phyloP scores from a whole-genome alignment of 2,113 vertebrate species.

The Progne subis region DNA sequence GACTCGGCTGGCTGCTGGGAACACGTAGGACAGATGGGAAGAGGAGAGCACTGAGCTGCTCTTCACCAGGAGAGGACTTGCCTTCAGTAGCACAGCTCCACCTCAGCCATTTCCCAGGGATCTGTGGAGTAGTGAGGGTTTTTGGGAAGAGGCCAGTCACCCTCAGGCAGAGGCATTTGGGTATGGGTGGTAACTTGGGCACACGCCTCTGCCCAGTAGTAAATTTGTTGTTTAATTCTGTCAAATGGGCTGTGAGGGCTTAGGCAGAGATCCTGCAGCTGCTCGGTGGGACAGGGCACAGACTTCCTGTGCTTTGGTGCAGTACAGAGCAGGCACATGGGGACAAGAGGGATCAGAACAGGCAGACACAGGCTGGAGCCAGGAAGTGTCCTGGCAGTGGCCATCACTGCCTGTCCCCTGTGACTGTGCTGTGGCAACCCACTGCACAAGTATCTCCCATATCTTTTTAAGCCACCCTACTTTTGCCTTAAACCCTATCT shows the following conservation, averaged over 20 bases:
- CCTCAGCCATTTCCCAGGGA: not conserved
- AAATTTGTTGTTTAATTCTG: not conserved
- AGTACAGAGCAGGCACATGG: rapidly evolving
- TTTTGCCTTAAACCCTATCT: not conserved
- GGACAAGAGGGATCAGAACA: not conserved
- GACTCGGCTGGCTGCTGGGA: not conserved
- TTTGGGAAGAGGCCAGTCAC: not conserved
- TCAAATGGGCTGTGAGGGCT: not conserved
- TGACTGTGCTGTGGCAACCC: not conserved
- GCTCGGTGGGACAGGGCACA: not conserved
- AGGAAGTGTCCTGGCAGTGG: not conserved
- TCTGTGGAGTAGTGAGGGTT: not conserved
- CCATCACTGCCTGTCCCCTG: rapidly evolving
- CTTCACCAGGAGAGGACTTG: not conserved
- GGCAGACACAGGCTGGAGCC: not conserved
- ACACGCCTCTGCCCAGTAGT: rapidly evolving
- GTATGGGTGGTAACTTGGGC: rapidly evolving
- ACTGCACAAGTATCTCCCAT: rapidly evolving
- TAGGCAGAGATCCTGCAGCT: not conserved
- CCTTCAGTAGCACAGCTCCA: not conserved
- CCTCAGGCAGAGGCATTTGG: not conserved
- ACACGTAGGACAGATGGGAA: rapidly evolving
- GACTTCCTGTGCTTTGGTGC: not conserved
- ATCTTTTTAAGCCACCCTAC: not conserved
- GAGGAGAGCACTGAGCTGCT: not conserved